A percentile compares a stretch with the other conserved stretches of the same genome.
These are phyloP conservation scores for Macrotrachela quadricornifera DNA, from an alignment of 1,140 invertebrate species.

Conservation along the genomic window DNA sequence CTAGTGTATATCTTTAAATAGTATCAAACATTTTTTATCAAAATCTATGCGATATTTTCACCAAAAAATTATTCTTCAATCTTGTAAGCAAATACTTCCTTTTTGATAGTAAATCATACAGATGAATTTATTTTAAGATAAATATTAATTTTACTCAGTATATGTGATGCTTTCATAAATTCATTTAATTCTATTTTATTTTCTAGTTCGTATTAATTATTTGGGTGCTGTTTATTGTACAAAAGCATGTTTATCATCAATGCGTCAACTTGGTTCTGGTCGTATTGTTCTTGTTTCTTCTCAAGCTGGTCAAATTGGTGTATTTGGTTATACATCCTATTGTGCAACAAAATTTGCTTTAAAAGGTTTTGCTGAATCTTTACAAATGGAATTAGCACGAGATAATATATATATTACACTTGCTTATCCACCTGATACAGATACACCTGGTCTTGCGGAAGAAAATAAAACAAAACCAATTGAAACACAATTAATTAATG, in stretches of 20 bases:
- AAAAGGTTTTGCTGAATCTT: conserved; percentile 68
- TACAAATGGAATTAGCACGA: conserved; percentile 59
- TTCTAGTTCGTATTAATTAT: background rate
- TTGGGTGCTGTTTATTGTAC: conserved; percentile 7
- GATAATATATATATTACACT: conserved; percentile 55
- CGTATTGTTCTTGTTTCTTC: conserved; percentile 50
- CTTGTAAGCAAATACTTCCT: too few species aligned
- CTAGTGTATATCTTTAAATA: too few species aligned
- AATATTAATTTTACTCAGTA: too few species aligned
- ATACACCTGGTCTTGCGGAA: conserved; percentile 74
- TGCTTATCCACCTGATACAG: conserved; percentile 76
- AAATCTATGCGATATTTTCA: too few species aligned
- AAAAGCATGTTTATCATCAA: background rate
- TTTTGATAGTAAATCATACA: too few species aligned
- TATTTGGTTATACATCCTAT: conserved; percentile 77
- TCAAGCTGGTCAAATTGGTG: conserved; percentile 64
- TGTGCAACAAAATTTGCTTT: conserved; percentile 78
- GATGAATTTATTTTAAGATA: too few species aligned
- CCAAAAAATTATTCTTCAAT: too few species aligned
- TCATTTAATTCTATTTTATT: too few species aligned
- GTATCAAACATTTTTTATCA: too few species aligned
- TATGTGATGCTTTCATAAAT: too few species aligned
- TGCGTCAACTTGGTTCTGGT: conserved; percentile 11
- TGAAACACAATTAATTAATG: conserved; percentile 2
- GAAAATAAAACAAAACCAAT: conserved; percentile 53